These are phyloP conservation scores for Monochamus saltuarius DNA, from an alignment of 1,140 invertebrate genomes.

Conservation along the genomic window DNA sequence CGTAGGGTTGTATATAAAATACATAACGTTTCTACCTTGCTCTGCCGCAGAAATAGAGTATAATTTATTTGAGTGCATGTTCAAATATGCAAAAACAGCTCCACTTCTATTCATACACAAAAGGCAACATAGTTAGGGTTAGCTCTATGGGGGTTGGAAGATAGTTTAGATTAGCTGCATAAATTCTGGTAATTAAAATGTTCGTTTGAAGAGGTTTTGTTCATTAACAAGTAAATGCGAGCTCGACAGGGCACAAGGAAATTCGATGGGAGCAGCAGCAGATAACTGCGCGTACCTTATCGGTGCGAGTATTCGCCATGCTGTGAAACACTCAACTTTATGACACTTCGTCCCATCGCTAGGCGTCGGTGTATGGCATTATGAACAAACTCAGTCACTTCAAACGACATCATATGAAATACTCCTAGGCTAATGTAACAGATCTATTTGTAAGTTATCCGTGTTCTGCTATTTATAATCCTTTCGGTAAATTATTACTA, in stretches of 20 bases:
- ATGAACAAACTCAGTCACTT: constrained; percentile 27
- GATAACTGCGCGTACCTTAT: background rate
- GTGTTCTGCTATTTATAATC: too few species aligned
- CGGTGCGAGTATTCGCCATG: constrained; percentile 1
- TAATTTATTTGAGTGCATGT: too few species aligned
- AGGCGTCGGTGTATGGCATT: constrained; percentile 22
- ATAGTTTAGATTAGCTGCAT: constrained; percentile 34
- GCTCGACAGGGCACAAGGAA: constrained; percentile 18
- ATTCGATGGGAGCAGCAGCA: constrained; percentile 16
- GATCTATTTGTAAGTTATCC: too few species aligned
- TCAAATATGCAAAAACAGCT: constrained; percentile 14
- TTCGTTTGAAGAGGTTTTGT: constrained; percentile 31
- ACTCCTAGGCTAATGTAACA: background rate
- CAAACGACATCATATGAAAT: constrained; percentile 3
- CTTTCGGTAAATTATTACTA: too few species aligned
- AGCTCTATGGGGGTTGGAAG: constrained; percentile 15
- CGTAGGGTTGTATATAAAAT: too few species aligned
- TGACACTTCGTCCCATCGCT: constrained; percentile 24
- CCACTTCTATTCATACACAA: constrained; percentile 27
- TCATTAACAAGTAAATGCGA: constrained; percentile 30
- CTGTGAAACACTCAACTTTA: constrained; percentile 25
- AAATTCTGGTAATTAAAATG: constrained; percentile 34
- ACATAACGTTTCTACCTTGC: too few species aligned
- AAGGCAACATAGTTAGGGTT: constrained; percentile 20
- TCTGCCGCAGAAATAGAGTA: too few species aligned